Conservation (phyloP, 1,140 invertebrate species). For the Antheraea pernyi region DNA sequence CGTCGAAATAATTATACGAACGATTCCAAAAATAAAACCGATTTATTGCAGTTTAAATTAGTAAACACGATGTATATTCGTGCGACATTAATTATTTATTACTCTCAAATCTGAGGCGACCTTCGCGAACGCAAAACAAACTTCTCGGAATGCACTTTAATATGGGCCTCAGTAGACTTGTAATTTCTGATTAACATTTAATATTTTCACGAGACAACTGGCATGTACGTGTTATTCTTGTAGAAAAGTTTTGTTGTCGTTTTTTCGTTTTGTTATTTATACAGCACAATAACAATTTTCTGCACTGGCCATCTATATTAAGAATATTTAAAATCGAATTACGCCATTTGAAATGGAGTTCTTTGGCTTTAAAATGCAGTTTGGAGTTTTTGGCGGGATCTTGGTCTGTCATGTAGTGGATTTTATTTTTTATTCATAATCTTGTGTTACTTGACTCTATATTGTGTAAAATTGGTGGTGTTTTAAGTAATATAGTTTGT, state of each 20-base stretch:
- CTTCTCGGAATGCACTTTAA: not conserved
- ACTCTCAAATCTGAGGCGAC: not conserved
- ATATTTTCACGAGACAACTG: not conserved
- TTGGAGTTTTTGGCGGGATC: too few relatives aligned
- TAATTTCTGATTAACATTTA: not conserved
- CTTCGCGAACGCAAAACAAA: not conserved
- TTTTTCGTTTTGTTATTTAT: not conserved
- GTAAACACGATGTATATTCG: slow-evolving; percentile 2
- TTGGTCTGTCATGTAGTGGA: too few relatives aligned
- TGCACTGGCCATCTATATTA: too few relatives aligned
- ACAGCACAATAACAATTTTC: too few relatives aligned
- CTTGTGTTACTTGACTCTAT: too few relatives aligned
- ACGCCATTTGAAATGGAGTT: too few relatives aligned
- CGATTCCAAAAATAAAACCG: not conserved
- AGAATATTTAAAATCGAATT: too few relatives aligned
- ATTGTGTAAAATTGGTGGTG: too few relatives aligned
- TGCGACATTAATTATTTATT: not conserved
- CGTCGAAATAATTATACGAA: not conserved
- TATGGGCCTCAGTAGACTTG: not conserved
- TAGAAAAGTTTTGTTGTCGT: not conserved
- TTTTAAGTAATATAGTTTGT: too few relatives aligned
- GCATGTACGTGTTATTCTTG: not conserved
- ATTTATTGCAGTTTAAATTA: not conserved
- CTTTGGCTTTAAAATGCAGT: too few relatives aligned
- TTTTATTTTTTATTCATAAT: too few relatives aligned